These are phyloP conservation scores for Cuculus canorus DNA, from an alignment of 2,797 vertebrate species.

Conservation along the genomic window DNA sequence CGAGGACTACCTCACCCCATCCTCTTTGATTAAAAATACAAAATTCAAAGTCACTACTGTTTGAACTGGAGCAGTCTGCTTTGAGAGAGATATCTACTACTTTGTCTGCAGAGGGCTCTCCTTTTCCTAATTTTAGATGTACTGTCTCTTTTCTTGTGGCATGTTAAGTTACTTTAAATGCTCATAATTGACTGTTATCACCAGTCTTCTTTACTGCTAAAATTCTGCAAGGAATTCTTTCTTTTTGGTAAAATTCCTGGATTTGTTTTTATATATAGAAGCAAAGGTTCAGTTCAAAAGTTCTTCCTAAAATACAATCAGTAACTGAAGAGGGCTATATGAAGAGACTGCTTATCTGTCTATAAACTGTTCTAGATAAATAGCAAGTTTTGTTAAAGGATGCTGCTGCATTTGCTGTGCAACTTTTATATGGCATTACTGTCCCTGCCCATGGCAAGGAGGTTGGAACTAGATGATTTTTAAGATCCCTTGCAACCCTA, in stretches of 20 bases:
- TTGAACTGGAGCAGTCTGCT: background rate
- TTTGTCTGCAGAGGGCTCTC: conserved; percentile 2
- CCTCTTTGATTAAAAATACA: background rate
- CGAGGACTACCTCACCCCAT: background rate
- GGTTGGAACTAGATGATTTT: too few relatives aligned
- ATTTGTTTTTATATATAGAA: background rate
- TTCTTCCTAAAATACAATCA: background rate
- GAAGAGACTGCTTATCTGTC: background rate
- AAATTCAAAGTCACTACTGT: background rate
- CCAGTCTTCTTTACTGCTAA: background rate
- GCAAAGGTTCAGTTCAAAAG: background rate
- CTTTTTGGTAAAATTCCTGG: background rate
- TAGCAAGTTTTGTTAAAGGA: background rate
- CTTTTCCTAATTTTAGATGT: background rate
- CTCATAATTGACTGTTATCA: background rate
- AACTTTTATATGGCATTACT: background rate
- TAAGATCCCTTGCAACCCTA: too few relatives aligned
- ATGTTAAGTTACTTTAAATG: background rate
- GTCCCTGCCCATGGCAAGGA: too few relatives aligned
- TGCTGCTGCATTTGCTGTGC: background rate
- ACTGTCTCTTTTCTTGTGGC: background rate
- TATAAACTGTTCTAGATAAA: background rate
- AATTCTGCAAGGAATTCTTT: background rate
- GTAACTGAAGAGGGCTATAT: background rate
- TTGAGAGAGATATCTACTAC: background rate